Base-by-base conservation (phyloP, 2,888 invertebrate species). In the Trilocha varians region DNA sequence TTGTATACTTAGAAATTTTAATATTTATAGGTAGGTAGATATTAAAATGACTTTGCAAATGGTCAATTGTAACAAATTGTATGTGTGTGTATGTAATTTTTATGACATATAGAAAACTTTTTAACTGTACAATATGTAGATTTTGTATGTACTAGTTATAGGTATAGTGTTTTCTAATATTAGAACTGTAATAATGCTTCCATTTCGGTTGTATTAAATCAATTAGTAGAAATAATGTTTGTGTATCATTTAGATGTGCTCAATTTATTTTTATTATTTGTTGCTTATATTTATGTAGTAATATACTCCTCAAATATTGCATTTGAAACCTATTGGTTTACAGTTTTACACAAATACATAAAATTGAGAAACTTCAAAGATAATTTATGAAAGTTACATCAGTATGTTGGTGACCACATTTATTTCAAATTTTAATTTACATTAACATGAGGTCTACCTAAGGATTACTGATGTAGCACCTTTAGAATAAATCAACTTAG, bases 51-150 rank as follows among this genome's bases (percentile, higher is more conserved):
- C 2, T 25, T 9, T 25, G 25, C 8, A n/a, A n/a, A n/a, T 11
- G 11, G 25, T 25, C 25, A 25, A 25, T 25, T 25, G 25, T 9
- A 25, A 11, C 25, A 25, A 25, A 5, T 25, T 25, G n/a, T 25
- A 25, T 25, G 11, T 11, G n/a, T n/a, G n/a, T 25, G 25, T 9
- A 25, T 25, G 4, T 25, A 25, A 25, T 25, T 3, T 9, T 25
- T 9, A 25, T 6, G 6, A 18, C 18, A 18, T 18, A 25, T 25
- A 9, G 25, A 9, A 25, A 18, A 25, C 4, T 97, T 84, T 96
- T 95, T 6, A 37, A 96, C 97, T 62, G 95, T 96, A 38, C 18
- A 34, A 15, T n/a, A 34, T 38, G 16, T 39, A 33, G 14, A 36
- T 43, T 44, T 38, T 44, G 38, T 43, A 37, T 33, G 40, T 34